Evolutionary conservation across 2,113 vertebrate genomes (phyloP), one percentile per base, ranked within the genome.

Genomic region (Anarhynchus alexandrinus): DNA sequence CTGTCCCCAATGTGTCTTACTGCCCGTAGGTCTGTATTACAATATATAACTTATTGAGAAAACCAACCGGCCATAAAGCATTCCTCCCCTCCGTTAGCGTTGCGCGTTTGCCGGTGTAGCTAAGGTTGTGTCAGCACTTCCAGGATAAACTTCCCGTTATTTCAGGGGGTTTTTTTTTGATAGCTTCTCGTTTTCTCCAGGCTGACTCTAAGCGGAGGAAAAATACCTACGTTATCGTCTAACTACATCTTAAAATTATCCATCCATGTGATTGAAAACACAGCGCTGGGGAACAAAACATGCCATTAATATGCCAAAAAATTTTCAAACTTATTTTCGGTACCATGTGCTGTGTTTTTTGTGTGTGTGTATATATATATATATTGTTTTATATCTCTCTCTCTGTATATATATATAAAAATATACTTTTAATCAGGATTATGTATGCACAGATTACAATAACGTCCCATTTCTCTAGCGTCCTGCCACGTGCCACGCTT

Each of bases 51-150:
- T 52, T 91, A 96, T 54, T 96, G 95, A 91, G 86, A 90, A 97
- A 98, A 97, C 86, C 96, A 94, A 84, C 80, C 18, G 73, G 92
- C 96, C 91, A 51, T 97, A 96, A 96, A 97, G 84, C 91, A 84
- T 96, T 82, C 87, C 94, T 93, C 96, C 94, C 84, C 84, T 96
- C 97, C 14, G 19, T 70, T 88, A 13, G 73, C 45, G 22, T 69
- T 95, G 47, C 7, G 23, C 83, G 85, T 92, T 77, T 86, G 52
- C 94, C 73, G 52, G 79, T 34, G 69, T 79, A 70, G 85, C 66
- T 90, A 47, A 67, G 83, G 36, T 69, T 93, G 73, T 95, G 94
- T 96, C 90, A 96, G 97, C 92, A 49, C 86, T 97, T 97, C 61
- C 43, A 36, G 88, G 71, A 86, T 94, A 83, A 95, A 87, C 32